Conservation (phyloP, 2,888 invertebrate species). For the Blomia tropicalis region DNA sequence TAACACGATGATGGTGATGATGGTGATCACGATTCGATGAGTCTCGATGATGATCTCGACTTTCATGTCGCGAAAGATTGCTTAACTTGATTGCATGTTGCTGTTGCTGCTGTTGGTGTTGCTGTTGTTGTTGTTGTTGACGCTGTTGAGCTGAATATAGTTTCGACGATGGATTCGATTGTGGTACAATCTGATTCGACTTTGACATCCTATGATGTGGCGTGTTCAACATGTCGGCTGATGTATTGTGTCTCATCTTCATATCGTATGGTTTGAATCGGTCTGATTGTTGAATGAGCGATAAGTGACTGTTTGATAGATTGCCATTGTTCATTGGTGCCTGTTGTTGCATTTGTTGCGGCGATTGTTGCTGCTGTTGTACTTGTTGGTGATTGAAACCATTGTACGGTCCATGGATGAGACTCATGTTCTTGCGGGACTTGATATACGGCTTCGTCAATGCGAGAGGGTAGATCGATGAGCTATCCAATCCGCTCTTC, state of each 20-base stretch:
- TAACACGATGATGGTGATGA: neutral
- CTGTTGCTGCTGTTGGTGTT: neutral
- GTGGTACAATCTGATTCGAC: slow-evolving; percentile 12
- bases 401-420: neutral
- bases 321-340: neutral
- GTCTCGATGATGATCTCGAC: neutral
- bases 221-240: neutral
- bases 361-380: neutral
- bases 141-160: neutral
- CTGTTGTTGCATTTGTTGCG: neutral
- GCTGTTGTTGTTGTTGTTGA: slow-evolving; percentile 5
- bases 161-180: neutral
- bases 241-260: neutral
- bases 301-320: neutral
- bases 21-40: neutral
- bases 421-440: slow-evolving; percentile 2
- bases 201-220: neutral
- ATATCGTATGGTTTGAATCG: neutral
- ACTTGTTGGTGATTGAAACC: neutral
- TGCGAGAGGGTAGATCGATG: neutral
- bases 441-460: neutral
- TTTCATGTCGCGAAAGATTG: neutral
- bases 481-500: neutral
- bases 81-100: neutral
- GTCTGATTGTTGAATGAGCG: neutral